Base-by-base conservation (phyloP, 1,140 invertebrate species). In the Anoplophora glabripennis region DNA sequence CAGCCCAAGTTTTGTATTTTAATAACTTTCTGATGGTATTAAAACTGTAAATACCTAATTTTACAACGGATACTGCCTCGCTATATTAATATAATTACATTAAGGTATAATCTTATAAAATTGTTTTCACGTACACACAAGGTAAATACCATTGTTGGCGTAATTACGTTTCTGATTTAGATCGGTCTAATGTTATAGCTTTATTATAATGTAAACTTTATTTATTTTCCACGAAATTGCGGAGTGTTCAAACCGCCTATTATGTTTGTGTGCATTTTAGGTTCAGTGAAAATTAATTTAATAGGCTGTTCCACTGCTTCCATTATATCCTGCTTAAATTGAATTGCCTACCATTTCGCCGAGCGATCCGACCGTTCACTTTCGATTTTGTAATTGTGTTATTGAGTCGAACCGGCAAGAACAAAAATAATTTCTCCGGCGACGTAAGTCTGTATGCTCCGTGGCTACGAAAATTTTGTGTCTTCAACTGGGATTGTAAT, bases 1-100 rank as follows among this genome's bases (percentile, higher is more conserved):
- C 21, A 57, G 56, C 57, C 56, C 53, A 53, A 61, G 44, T 53
- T 48, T 53, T 5, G 21, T 5, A 28, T 61, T 56, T 51, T 61
- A 49, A 61, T 51, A 48, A 47, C 21, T 57, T 57, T 57, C n/a
- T n/a, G n/a, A 5, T 47, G 44, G 40, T 54, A 62, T 57, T 62
- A 62, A 62, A 62, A 53, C 57, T 57, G 55, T 62, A 57, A 61
- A 49, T 61, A 56, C 41, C 46, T 54, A 55, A 34, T 61, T 37
- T 55, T 55, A 55, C 59, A 61, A 61, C 33, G 28, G 15, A 54
- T 55, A 53, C 53, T 49, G 44, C 28, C 54, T 54, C 48, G 35
- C 12, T 37, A 44, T 53, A 48, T 52, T 46, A 45, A n/a, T 40
- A 40, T 61, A 56, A 61, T 61, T 61, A 61, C 51, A 61, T 40